Base-by-base conservation (phyloP, 64 coral and sea anemone species). In the Hydrozoanthus tunicans region DNA sequence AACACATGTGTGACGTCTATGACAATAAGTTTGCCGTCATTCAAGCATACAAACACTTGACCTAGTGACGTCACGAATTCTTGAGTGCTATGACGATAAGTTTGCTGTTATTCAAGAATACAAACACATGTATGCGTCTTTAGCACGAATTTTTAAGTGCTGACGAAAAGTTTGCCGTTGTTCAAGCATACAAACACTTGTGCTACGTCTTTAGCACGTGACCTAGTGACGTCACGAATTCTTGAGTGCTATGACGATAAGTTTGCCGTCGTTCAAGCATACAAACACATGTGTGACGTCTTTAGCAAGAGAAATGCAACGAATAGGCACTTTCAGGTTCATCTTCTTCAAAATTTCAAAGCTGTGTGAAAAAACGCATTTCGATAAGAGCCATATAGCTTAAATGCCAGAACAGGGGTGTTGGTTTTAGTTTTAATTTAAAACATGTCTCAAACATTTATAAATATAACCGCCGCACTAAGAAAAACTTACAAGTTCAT, bases 231-330 rank as follows among this genome's bases (percentile, higher is more conserved):
- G 60, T 68, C 81, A 83, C 51, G 27, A 88, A 11, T 73, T 69
- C 4, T n/a, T 73, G 15, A 88, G 54, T 43, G 78, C 92, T 55
- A 96, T 93, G 17, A 96, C 62, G 60, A 96, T 94, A 4, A 96
- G 92, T 62, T 96, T 96, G 59, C 95, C 95, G 55, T 96, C 95
- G 70, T 81, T 54, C 32, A 96, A 90, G 4, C 91, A 90, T 53
- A 84, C 95, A 90, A 96, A 94, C 58, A 96, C 56, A 62, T 96
- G 95, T 0, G 92, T 96, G 78, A 88, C 92, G 20, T 94, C 92
- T 70, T 93, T 94, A 12, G 95, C 95, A 15, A 96, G 78, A 20
- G 95, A 94, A 7, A 96, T 78, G n/a, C 81, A 89, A 68, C 86
- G 81, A 59, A 96, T 94, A 2, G 69, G 80, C 14, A 93, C 76